Percentiles rank a stretch among this genome's conserved stretches.
phyloP scores from a whole-genome alignment of 2,113 vertebrate genomes.

The Anser cygnoides region DNA sequence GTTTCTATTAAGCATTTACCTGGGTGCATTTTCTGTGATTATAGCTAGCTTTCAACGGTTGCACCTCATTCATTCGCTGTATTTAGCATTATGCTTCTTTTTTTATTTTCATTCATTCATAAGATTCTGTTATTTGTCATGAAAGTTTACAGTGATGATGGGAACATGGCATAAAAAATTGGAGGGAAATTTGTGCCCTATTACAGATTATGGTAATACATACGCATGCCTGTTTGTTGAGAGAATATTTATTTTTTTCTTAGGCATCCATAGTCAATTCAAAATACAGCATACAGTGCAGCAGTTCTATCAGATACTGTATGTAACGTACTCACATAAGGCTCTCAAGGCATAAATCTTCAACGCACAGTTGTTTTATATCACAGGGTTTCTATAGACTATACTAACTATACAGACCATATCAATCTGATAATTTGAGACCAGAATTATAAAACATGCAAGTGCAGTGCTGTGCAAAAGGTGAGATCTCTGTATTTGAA shows the following conservation, averaged over 20 bases:
- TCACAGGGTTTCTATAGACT: not conserved
- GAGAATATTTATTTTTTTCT: not conserved
- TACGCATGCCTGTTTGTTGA: not conserved
- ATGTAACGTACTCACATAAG: constrained; percentile 19
- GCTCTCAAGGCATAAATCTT: constrained; percentile 41
- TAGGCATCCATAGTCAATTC: not conserved
- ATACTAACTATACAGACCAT: not conserved
- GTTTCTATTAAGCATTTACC: constrained; percentile 53
- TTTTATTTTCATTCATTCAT: not conserved
- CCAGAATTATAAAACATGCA: constrained; percentile 7
- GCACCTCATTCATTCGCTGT: not conserved
- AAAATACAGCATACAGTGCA: constrained; percentile 26
- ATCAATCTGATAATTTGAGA: constrained; percentile 42
- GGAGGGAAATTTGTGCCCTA: not conserved
- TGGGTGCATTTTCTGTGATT: constrained; percentile 48
- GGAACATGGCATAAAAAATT: not conserved
- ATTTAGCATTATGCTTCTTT: not conserved
- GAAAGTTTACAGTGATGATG: not conserved
- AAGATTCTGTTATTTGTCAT: not conserved
- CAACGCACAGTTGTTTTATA: not conserved
- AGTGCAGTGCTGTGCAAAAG: constrained; percentile 26
- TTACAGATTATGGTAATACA: not conserved
- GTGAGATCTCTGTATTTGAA: constrained; percentile 62
- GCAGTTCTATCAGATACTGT: constrained; percentile 13
- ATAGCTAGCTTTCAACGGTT: constrained; percentile 31